A percentile compares a stretch with the other conserved stretches of the same genome.
Evolutionary conservation across 1,140 invertebrate genomes (phyloP).

Genomic region (Bombus breviceps): DNA sequence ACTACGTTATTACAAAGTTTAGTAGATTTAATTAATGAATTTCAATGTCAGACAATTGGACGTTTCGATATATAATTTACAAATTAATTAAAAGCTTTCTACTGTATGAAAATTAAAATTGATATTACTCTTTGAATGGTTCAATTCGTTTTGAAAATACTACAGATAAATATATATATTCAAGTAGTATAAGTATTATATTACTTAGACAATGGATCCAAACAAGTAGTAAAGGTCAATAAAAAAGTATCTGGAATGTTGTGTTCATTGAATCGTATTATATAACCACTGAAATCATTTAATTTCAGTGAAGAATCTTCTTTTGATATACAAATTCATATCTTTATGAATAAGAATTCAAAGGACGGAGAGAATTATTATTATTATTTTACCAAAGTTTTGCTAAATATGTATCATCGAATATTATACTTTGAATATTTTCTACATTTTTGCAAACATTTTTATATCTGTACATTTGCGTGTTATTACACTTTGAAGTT

Average conservation of each 20-base stretch:
- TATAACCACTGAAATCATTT: neutral
- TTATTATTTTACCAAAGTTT: no score
- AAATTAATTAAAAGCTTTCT: no score
- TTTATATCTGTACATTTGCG: no score
- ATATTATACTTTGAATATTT: no score
- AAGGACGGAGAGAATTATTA: no score
- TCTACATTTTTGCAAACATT: no score
- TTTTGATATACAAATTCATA: neutral
- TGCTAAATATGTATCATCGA: no score
- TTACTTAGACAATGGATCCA: neutral
- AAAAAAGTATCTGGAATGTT: neutral
- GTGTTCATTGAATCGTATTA: neutral
- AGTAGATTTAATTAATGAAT: neutral
- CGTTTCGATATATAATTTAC: neutral
- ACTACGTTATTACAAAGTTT: neutral
- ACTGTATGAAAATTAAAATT: no score
- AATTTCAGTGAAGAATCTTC: neutral
- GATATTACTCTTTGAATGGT: no score
- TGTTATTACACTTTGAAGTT: no score
- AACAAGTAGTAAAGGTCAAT: conserved; percentile 4
- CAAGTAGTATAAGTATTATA: neutral
- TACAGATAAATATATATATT: no score
- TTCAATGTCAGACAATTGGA: neutral
- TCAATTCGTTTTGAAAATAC: no score
- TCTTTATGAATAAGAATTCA: neutral